phyloP scores from a whole-genome alignment of 2,113 vertebrate genomes.

The Chitala chitala region DNA sequence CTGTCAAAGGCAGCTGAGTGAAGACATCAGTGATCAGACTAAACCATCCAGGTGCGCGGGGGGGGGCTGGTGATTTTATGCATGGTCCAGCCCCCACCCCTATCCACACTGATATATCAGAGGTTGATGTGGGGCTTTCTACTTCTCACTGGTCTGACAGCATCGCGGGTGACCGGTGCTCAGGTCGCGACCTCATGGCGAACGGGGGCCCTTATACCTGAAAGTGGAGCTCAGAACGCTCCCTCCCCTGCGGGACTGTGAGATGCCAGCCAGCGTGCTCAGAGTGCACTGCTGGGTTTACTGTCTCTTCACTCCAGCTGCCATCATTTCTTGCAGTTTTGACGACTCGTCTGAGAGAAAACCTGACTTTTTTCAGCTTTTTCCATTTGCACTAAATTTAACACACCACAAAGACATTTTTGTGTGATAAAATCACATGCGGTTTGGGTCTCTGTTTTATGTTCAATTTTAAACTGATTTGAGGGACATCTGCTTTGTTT shows the following conservation, averaged over 20 bases:
- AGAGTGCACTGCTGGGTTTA: not conserved
- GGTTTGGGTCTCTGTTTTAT: no score
- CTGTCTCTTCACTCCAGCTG: not conserved
- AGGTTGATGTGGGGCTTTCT: not conserved
- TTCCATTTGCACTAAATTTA: no score
- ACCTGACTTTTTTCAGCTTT: no score
- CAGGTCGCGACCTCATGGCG: no score
- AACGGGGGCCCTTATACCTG: no score
- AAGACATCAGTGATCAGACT: not conserved
- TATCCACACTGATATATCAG: not conserved
- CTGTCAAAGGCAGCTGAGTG: not conserved
- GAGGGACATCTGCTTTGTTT: no score
- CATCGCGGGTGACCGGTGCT: not conserved
- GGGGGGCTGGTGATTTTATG: not conserved
- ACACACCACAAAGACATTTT: no score
- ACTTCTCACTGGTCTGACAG: not conserved
- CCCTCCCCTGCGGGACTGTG: not conserved
- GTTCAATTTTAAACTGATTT: no score
- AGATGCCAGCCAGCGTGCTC: not conserved
- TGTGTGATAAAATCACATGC: no score
- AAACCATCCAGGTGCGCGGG: not conserved
- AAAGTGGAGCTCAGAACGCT: not conserved
- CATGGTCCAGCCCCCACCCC: not conserved
- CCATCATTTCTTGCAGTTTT: no score
- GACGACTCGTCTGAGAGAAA: no score